Percentiles rank a stretch among this genome's conserved stretches.
phyloP scores from a whole-genome alignment of 37 sponge, comb jelly and placozoan species.

The Spongilla lacustris region DNA sequence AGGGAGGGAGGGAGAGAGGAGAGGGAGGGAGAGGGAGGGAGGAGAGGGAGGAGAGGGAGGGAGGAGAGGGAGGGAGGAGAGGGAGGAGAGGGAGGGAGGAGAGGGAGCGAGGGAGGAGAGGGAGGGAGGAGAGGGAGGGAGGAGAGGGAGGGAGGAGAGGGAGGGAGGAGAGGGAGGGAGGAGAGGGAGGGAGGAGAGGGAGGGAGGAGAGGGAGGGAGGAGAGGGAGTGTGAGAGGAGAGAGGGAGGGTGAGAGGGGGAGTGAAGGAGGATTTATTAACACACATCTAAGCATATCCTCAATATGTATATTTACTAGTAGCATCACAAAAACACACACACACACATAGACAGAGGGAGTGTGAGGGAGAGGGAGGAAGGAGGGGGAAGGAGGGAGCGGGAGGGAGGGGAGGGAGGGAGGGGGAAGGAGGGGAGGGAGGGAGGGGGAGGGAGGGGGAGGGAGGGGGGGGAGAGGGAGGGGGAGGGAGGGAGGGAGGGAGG shows the following conservation, averaged over 20 bases:
- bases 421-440: not conserved
- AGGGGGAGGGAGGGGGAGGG: too few relatives aligned
- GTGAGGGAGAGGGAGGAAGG: too few relatives aligned
- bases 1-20: too few relatives aligned
- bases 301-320: too few relatives aligned
- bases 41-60: not conserved
- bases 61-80: conserved; percentile 29
- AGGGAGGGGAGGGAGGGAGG: not conserved
- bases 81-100: conserved; percentile 8
- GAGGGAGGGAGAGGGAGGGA: not conserved
- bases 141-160: conserved; percentile 7
- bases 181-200: not conserved
- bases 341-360: too few relatives aligned
- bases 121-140: not conserved
- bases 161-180: conserved; percentile 24
- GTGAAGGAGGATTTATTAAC: too few relatives aligned
- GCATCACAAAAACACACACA: too few relatives aligned
- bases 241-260: too few relatives aligned
- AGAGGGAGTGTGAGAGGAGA: not conserved
- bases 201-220: not conserved
- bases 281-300: too few relatives aligned
- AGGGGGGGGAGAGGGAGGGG: too few relatives aligned
- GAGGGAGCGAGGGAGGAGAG: not conserved
- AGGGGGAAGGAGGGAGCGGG: not conserved
- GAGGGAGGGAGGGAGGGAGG: too few relatives aligned